A percentile compares a stretch with the other conserved stretches of the same genome.
These are phyloP conservation scores for Geotrupes spiniger DNA, from an alignment of 2,888 invertebrate species.

Conservation along the genomic window DNA sequence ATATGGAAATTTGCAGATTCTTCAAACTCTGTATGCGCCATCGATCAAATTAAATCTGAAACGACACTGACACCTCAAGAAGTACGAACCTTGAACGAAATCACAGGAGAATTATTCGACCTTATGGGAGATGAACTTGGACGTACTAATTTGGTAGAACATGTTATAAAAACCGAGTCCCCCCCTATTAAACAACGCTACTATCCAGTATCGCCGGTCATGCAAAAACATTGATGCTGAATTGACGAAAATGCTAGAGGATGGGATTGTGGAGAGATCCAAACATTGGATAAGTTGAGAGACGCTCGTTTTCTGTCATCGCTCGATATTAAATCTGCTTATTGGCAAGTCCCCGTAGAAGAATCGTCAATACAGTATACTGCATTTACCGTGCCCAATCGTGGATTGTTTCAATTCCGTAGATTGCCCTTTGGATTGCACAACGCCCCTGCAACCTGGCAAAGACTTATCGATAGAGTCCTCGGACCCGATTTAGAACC, in stretches of 20 bases:
- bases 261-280: slow-evolving; percentile 30
- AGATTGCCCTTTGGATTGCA: slow-evolving; percentile 31
- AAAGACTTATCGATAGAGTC: slow-evolving; percentile 29
- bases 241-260: slow-evolving; percentile 20
- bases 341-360: slow-evolving; percentile 31
- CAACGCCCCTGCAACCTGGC: slow-evolving; percentile 25
- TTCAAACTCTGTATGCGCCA: no score
- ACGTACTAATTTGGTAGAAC: not conserved
- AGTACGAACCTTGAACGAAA: no score
- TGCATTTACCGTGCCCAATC: slow-evolving; percentile 25
- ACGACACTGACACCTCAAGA: no score
- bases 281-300: slow-evolving; percentile 31
- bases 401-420: slow-evolving; percentile 26
- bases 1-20: slow-evolving; percentile 13
- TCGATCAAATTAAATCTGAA: no score
- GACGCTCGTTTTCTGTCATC: slow-evolving; percentile 36
- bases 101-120: no score
- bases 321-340: slow-evolving; percentile 35
- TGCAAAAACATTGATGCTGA: not conserved
- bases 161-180: not conserved
- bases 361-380: no score
- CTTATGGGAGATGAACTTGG: no score
- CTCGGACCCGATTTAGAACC: slow-evolving; percentile 20
- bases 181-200: not conserved
- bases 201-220: not conserved